phyloP scores from a whole-genome alignment of 1,140 invertebrate species.

The Leguminivora glycinivorella region DNA sequence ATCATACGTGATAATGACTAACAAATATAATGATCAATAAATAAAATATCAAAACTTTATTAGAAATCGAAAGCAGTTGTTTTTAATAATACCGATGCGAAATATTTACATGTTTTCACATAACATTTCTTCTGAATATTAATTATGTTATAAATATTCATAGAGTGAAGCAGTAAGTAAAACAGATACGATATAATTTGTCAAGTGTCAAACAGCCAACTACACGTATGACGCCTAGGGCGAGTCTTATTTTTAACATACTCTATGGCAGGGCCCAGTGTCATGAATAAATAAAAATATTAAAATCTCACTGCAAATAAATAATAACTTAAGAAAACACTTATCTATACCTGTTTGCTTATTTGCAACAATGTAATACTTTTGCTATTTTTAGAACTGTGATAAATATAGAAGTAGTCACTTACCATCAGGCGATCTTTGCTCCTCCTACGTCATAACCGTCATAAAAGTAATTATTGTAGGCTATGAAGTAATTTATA shows the following conservation, averaged over 20 bases:
- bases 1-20: too few species aligned
- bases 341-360: too few species aligned
- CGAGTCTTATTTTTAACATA: not conserved
- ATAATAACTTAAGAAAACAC: not conserved
- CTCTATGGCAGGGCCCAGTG: not conserved
- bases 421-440: too few species aligned
- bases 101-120: constrained; percentile 11
- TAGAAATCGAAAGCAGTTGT: not conserved
- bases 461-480: too few species aligned
- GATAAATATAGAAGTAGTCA: too few species aligned
- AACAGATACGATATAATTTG: constrained; percentile 22
- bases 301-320: not conserved
- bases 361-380: too few species aligned
- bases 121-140: not conserved
- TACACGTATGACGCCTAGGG: not conserved
- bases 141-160: constrained; percentile 20
- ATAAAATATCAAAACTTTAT: not conserved
- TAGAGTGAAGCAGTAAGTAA: not conserved
- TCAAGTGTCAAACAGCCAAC: constrained; percentile 7
- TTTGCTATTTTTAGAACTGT: too few species aligned
- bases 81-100: not conserved
- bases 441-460: too few species aligned
- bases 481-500: too few species aligned
- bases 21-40: too few species aligned
- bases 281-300: not conserved